A percentile compares a stretch with the other conserved stretches of the same genome.
phyloP scores from a whole-genome alignment of 2,797 vertebrate genomes.

The Sebastes kiyomatsui region DNA sequence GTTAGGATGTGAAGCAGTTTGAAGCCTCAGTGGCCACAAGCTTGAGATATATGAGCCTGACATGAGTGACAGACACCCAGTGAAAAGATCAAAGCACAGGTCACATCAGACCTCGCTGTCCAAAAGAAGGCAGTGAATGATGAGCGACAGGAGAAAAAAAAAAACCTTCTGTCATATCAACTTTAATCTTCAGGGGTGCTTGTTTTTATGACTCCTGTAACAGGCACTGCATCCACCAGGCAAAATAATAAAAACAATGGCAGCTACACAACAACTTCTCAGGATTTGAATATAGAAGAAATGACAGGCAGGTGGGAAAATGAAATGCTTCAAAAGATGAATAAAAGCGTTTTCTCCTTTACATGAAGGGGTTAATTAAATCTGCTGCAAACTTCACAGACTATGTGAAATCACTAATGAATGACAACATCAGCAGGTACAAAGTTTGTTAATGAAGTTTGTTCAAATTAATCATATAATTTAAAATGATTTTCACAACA shows the following conservation, averaged over 20 bases:
- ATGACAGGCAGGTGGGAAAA: background rate
- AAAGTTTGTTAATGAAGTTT: slow-evolving; percentile 52
- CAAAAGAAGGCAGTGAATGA: slow-evolving; percentile 17
- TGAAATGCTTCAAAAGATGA: background rate
- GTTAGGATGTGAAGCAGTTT: background rate
- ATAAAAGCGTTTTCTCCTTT: background rate
- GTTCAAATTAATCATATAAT: slow-evolving; percentile 40
- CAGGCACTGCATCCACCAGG: background rate
- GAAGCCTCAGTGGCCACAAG: background rate
- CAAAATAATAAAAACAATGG: background rate
- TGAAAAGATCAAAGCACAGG: slow-evolving; percentile 40
- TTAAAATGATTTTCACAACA: slow-evolving; percentile 54
- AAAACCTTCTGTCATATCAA: slow-evolving; percentile 5
- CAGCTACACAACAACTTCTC: background rate
- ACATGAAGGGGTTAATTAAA: background rate
- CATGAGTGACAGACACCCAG: slow-evolving; percentile 28
- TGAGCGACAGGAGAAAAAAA: background rate
- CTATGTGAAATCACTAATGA: slow-evolving; percentile 1
- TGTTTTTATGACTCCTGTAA: slow-evolving; percentile 6
- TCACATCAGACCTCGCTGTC: slow-evolving; percentile 31
- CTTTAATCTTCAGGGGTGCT: slow-evolving; percentile 18
- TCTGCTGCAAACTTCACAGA: background rate
- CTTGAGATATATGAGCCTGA: slow-evolving; percentile 19
- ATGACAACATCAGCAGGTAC: slow-evolving; percentile 24
- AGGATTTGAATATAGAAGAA: background rate